Evolutionary conservation across 2,113 vertebrate genomes (phyloP), one percentile per base, ranked within the genome.

Genomic region (Megatriorchis doriae): DNA sequence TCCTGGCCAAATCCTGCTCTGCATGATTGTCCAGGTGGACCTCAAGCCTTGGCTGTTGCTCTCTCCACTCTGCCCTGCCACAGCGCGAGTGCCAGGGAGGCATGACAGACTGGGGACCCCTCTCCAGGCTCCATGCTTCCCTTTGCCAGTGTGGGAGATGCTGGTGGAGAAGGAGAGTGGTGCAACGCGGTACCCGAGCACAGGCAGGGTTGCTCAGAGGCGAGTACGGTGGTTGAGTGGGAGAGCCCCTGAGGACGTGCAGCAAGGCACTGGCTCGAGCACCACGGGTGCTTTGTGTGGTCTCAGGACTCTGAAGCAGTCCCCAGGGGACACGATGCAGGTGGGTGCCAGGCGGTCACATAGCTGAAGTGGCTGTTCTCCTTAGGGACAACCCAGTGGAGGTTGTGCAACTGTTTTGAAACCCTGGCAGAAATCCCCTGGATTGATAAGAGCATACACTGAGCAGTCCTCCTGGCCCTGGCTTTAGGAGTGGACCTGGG

Each of bases 21-120:
- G 50, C 20, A 4, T 7, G 19, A 34, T 19, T 45, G 50, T 36
- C 50, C 63, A 31, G 50, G 9, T 11, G 40, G 34, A 27, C 26
- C 45, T 56, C 42, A 45, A 11, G 31, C 63, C 50, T 36, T 18
- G 15, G 4, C 40, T 11, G 20, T 56, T 25, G 50, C 40, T 9
- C 26, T 31, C 42, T 29, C 16, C 12, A 3, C 26, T 36, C 63
- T 27, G 50, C 34, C 36, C 47, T 48, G 16, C 19, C 31, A 7
- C 38, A 47, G 25, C 1, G 3, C 2, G 6, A 21, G 27, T 50
- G 47, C 25, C 40, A 13, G 77, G 61, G 38, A 42, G 40, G 21
- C 20, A 11, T 5, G 42, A 14, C 9, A 32, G 42, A 6, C 34
- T 9, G 20, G 34, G 63, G 53, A 22, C 4, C 0, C 48, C 8